phyloP scores from a whole-genome alignment of 2,888 invertebrate species.

The Torymus tubicola region DNA sequence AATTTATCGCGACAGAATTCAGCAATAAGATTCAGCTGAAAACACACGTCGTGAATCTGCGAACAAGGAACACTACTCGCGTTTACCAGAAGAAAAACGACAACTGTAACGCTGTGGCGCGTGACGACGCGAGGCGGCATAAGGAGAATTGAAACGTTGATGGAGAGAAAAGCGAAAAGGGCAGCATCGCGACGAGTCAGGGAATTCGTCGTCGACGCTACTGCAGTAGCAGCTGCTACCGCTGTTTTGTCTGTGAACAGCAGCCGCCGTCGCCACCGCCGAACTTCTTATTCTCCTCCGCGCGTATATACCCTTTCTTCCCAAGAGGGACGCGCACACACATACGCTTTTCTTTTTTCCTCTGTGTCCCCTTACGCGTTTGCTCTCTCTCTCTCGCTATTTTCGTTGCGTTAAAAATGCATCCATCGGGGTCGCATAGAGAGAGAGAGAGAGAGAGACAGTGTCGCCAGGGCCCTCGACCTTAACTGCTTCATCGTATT shows the following conservation, averaged over 20 bases:
- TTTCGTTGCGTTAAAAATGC: constrained; percentile 75
- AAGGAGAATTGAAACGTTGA: constrained; percentile 55
- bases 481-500: constrained; percentile 50
- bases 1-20: no score
- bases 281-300: background rate
- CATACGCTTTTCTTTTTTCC: constrained; percentile 24
- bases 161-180: constrained; percentile 56
- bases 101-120: background rate
- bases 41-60: no score
- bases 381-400: constrained; percentile 65
- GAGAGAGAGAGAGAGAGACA: no score
- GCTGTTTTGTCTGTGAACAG: no score
- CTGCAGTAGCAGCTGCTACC: constrained; percentile 65
- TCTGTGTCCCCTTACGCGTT: background rate
- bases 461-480: constrained; percentile 51
- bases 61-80: no score
- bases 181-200: constrained; percentile 57
- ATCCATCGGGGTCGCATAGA: constrained; percentile 61
- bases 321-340: constrained; percentile 6
- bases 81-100: background rate
- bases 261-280: constrained; percentile 62
- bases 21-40: no score
- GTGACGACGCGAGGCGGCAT: constrained; percentile 1
- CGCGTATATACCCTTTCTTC: constrained; percentile 22
- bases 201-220: constrained; percentile 59